These are phyloP conservation scores for Stenichneumon culpator DNA, from an alignment of 2,888 invertebrate species.

Conservation along the genomic window DNA sequence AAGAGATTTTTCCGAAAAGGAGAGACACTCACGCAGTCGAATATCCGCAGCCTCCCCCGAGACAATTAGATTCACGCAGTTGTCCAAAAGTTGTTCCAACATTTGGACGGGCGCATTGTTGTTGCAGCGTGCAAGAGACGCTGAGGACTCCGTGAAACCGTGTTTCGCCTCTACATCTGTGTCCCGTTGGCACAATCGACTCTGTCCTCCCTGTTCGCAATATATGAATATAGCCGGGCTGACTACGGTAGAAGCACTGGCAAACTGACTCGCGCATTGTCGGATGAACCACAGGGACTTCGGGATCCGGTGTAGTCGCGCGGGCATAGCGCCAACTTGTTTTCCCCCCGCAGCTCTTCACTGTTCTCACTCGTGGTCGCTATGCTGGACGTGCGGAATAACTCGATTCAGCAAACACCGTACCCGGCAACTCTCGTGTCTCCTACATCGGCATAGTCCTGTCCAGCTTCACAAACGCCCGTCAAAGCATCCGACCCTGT, in stretches of 20 bases:
- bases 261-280: constrained; percentile 54
- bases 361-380: constrained; percentile 42
- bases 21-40: constrained; percentile 20
- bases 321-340: constrained; percentile 69
- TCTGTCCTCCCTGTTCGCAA: constrained; percentile 19
- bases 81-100: constrained; percentile 79
- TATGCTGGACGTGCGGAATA: constrained; percentile 57
- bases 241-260: constrained; percentile 26
- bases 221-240: constrained; percentile 12
- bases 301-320: constrained; percentile 57
- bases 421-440: constrained; percentile 52
- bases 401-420: constrained; percentile 68
- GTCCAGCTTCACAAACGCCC: constrained; percentile 32
- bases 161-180: constrained; percentile 37
- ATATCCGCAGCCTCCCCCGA: constrained; percentile 63
- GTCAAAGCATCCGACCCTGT: constrained; percentile 56
- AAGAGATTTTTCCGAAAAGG: constrained; percentile 66
- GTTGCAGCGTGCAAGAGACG: constrained; percentile 32
- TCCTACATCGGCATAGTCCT: constrained; percentile 49
- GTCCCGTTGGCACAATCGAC: constrained; percentile 51
- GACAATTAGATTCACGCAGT: constrained; percentile 80
- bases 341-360: constrained; percentile 29
- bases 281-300: constrained; percentile 62
- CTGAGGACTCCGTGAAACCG: constrained; percentile 42
- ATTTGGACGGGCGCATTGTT: constrained; percentile 65